Evolutionary conservation across 2,113 vertebrate species (phyloP), one percentile per base, ranked within the genome.

Genomic region (Raja brachyura): DNA sequence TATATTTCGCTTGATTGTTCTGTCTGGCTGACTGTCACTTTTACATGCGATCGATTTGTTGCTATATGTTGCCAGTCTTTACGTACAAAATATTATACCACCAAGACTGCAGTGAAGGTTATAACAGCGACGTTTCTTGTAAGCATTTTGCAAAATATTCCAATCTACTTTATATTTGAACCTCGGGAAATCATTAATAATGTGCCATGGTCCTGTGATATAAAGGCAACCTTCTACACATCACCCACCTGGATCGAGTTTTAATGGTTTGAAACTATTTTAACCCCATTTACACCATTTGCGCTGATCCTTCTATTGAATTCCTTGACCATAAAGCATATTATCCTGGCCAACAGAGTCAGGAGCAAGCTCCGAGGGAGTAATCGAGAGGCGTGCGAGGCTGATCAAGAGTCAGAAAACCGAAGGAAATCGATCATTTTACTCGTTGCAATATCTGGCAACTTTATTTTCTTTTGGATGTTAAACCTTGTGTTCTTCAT

Each of bases 111-210:
- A 3, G 8, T 1, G 56, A 56, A 59, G 10, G 81, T 85, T 4
- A 85, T 85, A 85, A 28, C 22, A 85, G 9, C n/a, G 56, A 54
- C 59, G 22, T n/a, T 22, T n/a, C n/a, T 56, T 0, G 10, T 85
- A 13, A n/a, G 56, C 56, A 1, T 25, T 5, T 61, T 85, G 1
- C 22, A 85, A 9, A 85, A 85, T 28, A 14, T 61, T n/a, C 81
- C 81, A 85, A 85, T 85, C 3, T 85, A 85, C 6, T 85, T 85
- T 13, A 61, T 85, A n/a, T 85, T n/a, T 61, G 56, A 85, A 85
- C 81, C 81, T 14, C 81, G 81, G 54, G 54, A 85, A 61, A n/a
- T 61, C 13, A 61, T 61, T 85, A 25, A n/a, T 54, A 61, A 85
- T n/a, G 22, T 61, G 5, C 54, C 81, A 56, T 85, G 54, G 81